These are phyloP conservation scores for Drosophila colorata DNA, from an alignment of 2,888 invertebrate species.

Conservation along the genomic window DNA sequence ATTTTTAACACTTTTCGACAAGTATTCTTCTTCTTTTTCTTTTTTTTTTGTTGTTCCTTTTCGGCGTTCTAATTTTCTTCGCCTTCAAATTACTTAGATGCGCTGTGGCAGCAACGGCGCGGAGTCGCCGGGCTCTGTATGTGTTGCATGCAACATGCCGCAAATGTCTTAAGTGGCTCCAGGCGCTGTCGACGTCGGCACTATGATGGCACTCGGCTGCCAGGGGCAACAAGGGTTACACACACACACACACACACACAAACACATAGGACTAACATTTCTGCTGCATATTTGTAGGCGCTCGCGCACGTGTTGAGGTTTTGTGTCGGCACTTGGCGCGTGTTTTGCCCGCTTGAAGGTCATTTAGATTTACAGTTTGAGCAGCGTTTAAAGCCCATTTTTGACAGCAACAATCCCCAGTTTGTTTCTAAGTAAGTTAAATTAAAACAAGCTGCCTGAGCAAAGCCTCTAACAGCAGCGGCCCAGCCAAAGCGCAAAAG, in stretches of 20 bases:
- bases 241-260: constrained; percentile 14
- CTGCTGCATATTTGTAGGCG: constrained; percentile 55
- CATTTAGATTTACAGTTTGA: constrained; percentile 54
- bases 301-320: constrained; percentile 64
- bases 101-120: constrained; percentile 9
- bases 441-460: constrained; percentile 68
- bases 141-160: constrained; percentile 66
- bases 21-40: no score
- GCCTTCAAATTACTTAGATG: constrained; percentile 66
- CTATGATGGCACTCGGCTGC: constrained; percentile 68
- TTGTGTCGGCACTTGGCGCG: constrained; percentile 49
- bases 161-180: constrained; percentile 73
- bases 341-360: constrained; percentile 67
- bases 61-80: constrained; percentile 32
- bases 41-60: constrained; percentile 10
- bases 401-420: constrained; percentile 62
- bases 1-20: constrained; percentile 67
- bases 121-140: background rate
- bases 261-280: constrained; percentile 14
- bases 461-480: constrained; percentile 59
- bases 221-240: constrained; percentile 54
- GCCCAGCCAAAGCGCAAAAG: constrained; percentile 16
- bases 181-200: constrained; percentile 58
- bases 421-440: constrained; percentile 61
- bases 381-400: constrained; percentile 58